These are phyloP conservation scores for Caenorhabditis virilis DNA, from an alignment of 2,888 invertebrate species.

Conservation along the genomic window DNA sequence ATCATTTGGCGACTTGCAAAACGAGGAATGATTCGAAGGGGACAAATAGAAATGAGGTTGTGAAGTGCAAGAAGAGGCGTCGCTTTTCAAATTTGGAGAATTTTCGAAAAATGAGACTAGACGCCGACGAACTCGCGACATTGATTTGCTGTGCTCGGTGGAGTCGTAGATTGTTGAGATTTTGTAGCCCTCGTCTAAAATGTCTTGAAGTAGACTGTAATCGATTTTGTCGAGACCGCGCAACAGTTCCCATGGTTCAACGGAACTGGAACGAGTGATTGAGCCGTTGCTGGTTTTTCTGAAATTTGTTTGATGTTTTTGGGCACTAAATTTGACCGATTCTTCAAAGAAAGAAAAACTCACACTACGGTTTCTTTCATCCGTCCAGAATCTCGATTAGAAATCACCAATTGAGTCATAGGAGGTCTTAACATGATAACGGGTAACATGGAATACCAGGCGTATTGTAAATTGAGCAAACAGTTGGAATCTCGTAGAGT, in stretches of 20 bases:
- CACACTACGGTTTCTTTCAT: constrained; percentile 13
- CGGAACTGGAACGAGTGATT: constrained; percentile 16
- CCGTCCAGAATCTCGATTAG: constrained; percentile 23
- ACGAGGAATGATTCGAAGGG: constrained; percentile 30
- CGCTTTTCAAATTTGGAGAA: constrained; percentile 12
- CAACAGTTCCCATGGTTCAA: constrained; percentile 32
- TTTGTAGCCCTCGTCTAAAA: constrained; percentile 55
- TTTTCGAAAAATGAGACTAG: constrained; percentile 22
- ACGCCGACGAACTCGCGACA: constrained; percentile 34
- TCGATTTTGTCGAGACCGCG: constrained; percentile 27
- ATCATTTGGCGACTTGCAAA: too few relatives aligned
- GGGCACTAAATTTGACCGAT: too few relatives aligned
- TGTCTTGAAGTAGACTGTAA: constrained; percentile 52
- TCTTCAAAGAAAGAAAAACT: not conserved
- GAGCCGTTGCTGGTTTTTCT: constrained; percentile 31
- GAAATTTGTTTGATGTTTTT: too few relatives aligned
- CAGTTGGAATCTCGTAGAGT: constrained; percentile 54
- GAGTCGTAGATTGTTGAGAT: constrained; percentile 51
- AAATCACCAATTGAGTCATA: constrained; percentile 52
- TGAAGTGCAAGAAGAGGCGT: constrained; percentile 16
- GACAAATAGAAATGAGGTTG: constrained; percentile 44
- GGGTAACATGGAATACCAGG: constrained; percentile 56
- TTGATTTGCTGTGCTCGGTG: constrained; percentile 44
- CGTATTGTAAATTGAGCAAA: constrained; percentile 52
- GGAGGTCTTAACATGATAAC: constrained; percentile 57